Evolutionary conservation across 2,113 vertebrate genomes (phyloP).

Genomic region (Hemibagrus wyckioides): DNA sequence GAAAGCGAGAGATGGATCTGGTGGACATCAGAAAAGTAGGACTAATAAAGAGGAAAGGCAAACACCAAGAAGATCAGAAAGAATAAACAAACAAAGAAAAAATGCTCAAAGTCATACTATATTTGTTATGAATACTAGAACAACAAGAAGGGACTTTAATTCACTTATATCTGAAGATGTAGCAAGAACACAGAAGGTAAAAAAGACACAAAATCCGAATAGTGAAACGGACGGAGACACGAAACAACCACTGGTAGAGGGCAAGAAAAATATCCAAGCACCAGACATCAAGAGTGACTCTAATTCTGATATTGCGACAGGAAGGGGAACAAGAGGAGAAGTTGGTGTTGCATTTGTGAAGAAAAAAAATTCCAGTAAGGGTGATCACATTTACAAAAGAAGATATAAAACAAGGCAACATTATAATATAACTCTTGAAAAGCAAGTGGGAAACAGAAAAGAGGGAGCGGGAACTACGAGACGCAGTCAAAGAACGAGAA

Average conservation of each 20-base stretch:
- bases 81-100: background rate
- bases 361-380: background rate
- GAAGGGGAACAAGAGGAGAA: background rate
- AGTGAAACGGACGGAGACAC: background rate
- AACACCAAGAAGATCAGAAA: background rate
- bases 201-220: background rate
- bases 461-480: background rate
- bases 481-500: background rate
- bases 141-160: no score
- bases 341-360: background rate
- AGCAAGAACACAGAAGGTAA: background rate
- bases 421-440: background rate
- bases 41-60: background rate
- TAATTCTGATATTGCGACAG: background rate
- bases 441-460: background rate
- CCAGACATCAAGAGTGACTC: background rate
- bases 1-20: no score
- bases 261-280: background rate
- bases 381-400: background rate
- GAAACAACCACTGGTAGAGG: background rate
- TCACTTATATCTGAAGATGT: no score
- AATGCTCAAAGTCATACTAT: background rate
- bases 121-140: background rate
- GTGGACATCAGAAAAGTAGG: background rate
- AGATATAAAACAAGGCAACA: background rate